Percentiles rank a stretch among this genome's conserved stretches.
Conservation (phyloP, 1,140 invertebrate species). For the Ditylenchus dipsaci region DNA sequence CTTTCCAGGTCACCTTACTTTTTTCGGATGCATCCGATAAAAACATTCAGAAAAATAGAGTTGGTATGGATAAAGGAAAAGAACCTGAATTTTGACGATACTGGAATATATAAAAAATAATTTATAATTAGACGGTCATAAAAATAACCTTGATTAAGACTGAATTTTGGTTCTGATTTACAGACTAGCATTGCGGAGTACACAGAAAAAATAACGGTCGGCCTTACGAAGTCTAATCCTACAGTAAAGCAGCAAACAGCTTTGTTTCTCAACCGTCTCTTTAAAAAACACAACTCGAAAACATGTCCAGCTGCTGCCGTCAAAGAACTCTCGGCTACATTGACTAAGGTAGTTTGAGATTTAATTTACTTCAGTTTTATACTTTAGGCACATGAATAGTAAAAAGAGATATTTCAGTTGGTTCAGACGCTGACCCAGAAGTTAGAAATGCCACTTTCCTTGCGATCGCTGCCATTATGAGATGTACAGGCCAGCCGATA, state of each 20-base stretch:
- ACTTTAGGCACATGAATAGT: no score
- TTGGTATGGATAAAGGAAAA: no score
- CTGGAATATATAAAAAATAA: no score
- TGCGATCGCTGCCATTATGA: slow-evolving; percentile 9
- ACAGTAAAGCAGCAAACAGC: slow-evolving; percentile 8
- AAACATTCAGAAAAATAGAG: no score
- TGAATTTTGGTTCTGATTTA: background rate
- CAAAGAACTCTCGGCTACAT: background rate
- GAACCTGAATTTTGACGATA: no score
- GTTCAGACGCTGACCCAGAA: slow-evolving; percentile 9
- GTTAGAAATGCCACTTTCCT: slow-evolving; percentile 11
- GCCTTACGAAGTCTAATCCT: slow-evolving; percentile 16
- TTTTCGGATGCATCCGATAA: no score
- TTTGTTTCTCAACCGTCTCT: slow-evolving; percentile 13
- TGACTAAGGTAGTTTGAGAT: background rate
- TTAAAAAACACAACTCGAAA: background rate
- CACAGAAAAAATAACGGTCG: background rate
- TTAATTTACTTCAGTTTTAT: no score
- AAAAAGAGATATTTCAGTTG: background rate
- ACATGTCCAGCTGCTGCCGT: slow-evolving; percentile 1
- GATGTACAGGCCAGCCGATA: background rate
- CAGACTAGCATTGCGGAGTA: background rate
- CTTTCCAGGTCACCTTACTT: no score
- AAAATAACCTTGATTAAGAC: no score
- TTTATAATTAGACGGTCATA: no score